Evolutionary conservation across 2,113 vertebrate genomes (phyloP), one percentile per base, ranked within the genome.

Genomic region (Lucifuga dentata): DNA sequence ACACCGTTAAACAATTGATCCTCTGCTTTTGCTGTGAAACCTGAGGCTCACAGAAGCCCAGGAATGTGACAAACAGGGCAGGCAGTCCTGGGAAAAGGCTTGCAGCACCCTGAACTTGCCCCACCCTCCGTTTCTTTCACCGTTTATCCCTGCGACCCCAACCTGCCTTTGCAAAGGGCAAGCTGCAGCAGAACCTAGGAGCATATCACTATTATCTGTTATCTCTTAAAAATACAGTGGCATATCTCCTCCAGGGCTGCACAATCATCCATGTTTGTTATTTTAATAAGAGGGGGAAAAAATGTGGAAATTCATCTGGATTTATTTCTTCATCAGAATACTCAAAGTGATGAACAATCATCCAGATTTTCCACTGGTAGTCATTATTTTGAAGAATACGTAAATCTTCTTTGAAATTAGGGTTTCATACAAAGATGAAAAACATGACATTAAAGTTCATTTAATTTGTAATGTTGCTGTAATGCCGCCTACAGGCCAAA

Each of bases 11-110:
- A 32, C 35, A 11, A 57, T 59, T 50, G 48, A 26, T 53, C 19
- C 19, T 39, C 8, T 21, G 6, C 3, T 15, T 64, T 45, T 58
- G 6, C 10, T 36, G 20, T 81, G 50, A 73, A 67, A 67, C 55
- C 32, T 17, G 77, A 83, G 61, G 50, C 66, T 61, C 59, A 50
- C 46, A 70, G 67, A 20, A 58, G 62, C 45, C 76, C 39, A 70
- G 76, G 83, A 84, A 87, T 86, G 80, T 81, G 70, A 56, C 46
- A 77, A 87, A 56, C n/a, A 11, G 49, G 39, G 33, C 21, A 41
- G 66, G 16, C 32, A 17, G 57, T 64, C 60, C 49, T 73, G 36
- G 63, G 75, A 85, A 84, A 68, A 11, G 3, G 72, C 56, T 55
- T 26, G 16, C 64, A 69, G 64, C 73, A 63, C 65, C 48, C n/a